These are phyloP conservation scores for Trachemys scripta DNA, from an alignment of 2,113 vertebrate species.

Conservation along the genomic window DNA sequence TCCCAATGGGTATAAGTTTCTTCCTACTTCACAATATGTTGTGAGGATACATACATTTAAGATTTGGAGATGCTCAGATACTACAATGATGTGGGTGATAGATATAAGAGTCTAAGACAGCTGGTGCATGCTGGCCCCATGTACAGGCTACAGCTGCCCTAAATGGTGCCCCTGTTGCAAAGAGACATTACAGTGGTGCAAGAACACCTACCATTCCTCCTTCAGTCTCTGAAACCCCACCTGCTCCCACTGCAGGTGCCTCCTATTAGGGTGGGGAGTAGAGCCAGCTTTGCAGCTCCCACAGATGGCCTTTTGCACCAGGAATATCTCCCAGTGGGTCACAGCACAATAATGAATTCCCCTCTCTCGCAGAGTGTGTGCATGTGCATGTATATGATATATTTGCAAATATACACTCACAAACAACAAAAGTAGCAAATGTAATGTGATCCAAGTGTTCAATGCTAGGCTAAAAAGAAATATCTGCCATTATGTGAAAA, in stretches of 20 bases:
- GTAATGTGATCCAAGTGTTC: slow-evolving; percentile 72
- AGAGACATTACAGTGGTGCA: not conserved
- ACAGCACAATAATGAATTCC: fast-evolving
- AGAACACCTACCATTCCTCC: fast-evolving
- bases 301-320: not conserved
- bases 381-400: not conserved
- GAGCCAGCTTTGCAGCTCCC: not conserved
- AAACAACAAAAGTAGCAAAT: slow-evolving; percentile 62
- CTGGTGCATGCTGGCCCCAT: not conserved
- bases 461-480: slow-evolving; percentile 63
- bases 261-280: not conserved
- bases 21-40: not conserved
- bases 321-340: not conserved
- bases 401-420: not conserved
- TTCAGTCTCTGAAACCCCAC: not conserved
- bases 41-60: not conserved
- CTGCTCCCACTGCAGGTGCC: not conserved
- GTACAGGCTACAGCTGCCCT: not conserved
- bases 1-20: not conserved
- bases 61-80: not conserved
- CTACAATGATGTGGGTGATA: not conserved
- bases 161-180: not conserved
- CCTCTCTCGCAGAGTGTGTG: not conserved
- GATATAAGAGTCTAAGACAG: not conserved
- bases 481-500: slow-evolving; percentile 75